Conservation (phyloP, 2,113 vertebrate species). For the Rhynchomys soricoides region DNA sequence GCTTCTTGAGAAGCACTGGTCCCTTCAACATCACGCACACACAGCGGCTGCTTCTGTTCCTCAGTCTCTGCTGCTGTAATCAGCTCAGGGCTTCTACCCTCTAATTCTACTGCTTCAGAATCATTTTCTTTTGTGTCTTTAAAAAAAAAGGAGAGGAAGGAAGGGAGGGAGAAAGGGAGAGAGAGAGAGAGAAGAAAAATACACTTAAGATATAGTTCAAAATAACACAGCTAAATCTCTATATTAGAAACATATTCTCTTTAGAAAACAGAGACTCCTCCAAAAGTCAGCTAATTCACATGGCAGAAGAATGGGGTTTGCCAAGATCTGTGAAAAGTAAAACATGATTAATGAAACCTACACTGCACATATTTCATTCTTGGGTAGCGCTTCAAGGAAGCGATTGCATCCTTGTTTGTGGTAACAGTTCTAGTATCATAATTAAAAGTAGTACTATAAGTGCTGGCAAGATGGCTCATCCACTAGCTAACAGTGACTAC, state of each 20-base stretch:
- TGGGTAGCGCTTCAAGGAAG: background rate
- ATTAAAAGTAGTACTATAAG: background rate
- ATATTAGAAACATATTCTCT: slow-evolving; percentile 38
- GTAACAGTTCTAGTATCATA: background rate
- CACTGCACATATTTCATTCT: background rate
- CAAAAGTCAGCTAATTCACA: slow-evolving; percentile 9
- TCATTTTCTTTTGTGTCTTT: slow-evolving; percentile 69
- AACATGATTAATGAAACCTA: background rate
- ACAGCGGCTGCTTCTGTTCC: slow-evolving; percentile 49
- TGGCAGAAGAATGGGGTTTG: background rate
- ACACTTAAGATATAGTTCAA: slow-evolving; percentile 60
- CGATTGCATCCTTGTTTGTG: background rate
- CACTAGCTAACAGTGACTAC: background rate
- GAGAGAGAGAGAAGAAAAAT: background rate
- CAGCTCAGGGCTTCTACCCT: slow-evolving; percentile 62
- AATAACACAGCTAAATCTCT: slow-evolving; percentile 23
- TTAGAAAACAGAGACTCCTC: slow-evolving; percentile 13
- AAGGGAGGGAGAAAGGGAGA: background rate
- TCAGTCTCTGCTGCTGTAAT: slow-evolving; percentile 39
- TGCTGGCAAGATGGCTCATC: background rate
- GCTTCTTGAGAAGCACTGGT: slow-evolving; percentile 50
- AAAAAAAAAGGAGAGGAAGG: slow-evolving; percentile 55
- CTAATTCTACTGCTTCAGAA: slow-evolving; percentile 63
- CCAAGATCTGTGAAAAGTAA: background rate
- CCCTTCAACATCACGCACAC: slow-evolving; percentile 49